Percentiles rank a stretch among this genome's conserved stretches.
Conservation (phyloP, 1,140 invertebrate species). For the Bombus vancouverensis region DNA sequence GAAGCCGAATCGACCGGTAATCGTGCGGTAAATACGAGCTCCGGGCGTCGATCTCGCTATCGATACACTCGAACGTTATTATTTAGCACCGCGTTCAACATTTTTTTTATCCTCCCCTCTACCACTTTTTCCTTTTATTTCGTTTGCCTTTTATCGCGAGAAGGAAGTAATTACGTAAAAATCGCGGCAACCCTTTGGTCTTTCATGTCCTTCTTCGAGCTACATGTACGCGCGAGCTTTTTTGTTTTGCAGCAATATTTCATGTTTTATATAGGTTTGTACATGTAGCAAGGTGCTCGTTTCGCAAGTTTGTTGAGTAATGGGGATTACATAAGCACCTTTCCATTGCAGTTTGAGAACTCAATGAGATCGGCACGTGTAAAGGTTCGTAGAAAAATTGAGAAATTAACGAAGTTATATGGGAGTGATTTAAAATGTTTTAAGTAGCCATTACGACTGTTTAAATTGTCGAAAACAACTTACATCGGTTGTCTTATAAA, state of each 20-base stretch:
- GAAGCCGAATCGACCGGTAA: slow-evolving; percentile 44
- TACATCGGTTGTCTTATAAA: too few relatives aligned
- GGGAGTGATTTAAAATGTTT: too few relatives aligned
- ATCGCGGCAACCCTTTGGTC: neutral
- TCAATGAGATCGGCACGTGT: neutral
- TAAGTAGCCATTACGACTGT: too few relatives aligned
- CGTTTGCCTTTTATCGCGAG: neutral
- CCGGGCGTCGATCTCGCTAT: slow-evolving; percentile 45
- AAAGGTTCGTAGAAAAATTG: neutral
- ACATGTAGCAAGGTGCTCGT: neutral
- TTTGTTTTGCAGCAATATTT: too few relatives aligned
- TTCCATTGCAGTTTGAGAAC: neutral
- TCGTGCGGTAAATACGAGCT: slow-evolving; percentile 52
- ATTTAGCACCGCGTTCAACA: slow-evolving; percentile 31
- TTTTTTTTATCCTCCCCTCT: neutral
- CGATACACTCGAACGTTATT: slow-evolving; percentile 47
- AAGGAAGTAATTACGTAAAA: slow-evolving; percentile 32
- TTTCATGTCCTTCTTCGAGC: neutral
- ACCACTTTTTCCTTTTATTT: neutral
- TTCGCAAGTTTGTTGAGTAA: neutral
- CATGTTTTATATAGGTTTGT: neutral
- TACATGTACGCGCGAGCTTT: neutral
- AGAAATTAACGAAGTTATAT: neutral
- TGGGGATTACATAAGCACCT: neutral
- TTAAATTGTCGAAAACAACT: too few relatives aligned